These are phyloP conservation scores for Holacanthella duospinosa DNA, from an alignment of 2,888 invertebrate genomes.

Conservation along the genomic window DNA sequence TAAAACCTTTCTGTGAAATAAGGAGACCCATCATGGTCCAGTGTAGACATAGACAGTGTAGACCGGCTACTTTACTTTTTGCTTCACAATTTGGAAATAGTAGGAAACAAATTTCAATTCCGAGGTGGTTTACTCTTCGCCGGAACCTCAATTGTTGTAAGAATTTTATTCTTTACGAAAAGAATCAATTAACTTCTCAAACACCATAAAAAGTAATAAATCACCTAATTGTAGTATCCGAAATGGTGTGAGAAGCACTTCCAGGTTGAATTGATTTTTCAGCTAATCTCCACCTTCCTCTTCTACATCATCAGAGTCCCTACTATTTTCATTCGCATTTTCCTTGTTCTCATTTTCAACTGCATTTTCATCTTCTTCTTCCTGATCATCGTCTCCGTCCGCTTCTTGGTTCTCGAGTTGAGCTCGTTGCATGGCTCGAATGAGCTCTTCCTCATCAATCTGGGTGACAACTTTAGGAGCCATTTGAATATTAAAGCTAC, in stretches of 20 bases:
- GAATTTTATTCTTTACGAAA: too few relatives aligned
- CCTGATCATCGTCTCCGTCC: constrained; percentile 76
- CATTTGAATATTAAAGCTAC: constrained; percentile 69
- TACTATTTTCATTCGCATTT: constrained; percentile 48
- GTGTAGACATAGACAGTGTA: too few relatives aligned
- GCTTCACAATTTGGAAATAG: too few relatives aligned
- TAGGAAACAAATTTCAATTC: too few relatives aligned
- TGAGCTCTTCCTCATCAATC: constrained; percentile 90
- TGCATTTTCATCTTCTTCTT: constrained; percentile 46
- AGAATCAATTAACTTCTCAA: too few relatives aligned
- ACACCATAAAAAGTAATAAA: too few relatives aligned
- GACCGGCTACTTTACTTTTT: too few relatives aligned
- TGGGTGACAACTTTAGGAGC: constrained; percentile 97
- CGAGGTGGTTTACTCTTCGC: too few relatives aligned
- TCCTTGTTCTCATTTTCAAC: constrained; percentile 44
- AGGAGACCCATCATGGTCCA: too few relatives aligned
- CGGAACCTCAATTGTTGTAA: too few relatives aligned
- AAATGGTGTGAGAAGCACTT: background rate
- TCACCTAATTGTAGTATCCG: too few relatives aligned
- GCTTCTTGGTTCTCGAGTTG: constrained; percentile 91
- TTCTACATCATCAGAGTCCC: constrained; percentile 44
- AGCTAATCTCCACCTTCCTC: constrained; percentile 16
- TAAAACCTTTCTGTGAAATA: too few relatives aligned
- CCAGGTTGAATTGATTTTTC: background rate
- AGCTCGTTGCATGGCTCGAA: constrained; percentile 82